These are phyloP conservation scores for Athalia circularis DNA, from an alignment of 2,888 invertebrate species.

Conservation along the genomic window DNA sequence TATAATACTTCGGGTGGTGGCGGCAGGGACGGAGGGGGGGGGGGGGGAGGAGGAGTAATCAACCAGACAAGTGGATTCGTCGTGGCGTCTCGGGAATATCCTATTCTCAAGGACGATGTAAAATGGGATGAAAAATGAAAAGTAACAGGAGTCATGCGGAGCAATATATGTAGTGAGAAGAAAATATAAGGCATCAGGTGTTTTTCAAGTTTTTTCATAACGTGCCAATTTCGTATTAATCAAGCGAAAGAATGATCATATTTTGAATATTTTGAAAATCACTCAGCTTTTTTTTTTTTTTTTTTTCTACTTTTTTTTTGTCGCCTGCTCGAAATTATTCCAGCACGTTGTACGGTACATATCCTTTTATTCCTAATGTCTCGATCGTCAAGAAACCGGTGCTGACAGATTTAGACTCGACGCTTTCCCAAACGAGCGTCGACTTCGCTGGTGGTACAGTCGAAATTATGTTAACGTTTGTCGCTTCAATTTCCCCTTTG, in stretches of 20 bases:
- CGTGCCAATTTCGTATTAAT: too few relatives aligned
- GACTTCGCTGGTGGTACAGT: neutral
- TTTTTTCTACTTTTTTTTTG: neutral
- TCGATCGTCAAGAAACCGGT: neutral
- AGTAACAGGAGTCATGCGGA: neutral
- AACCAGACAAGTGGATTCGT: neutral
- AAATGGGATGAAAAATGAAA: neutral
- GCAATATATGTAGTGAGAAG: neutral
- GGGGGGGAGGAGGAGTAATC: neutral
- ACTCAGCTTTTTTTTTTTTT: neutral
- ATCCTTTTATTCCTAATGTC: neutral
- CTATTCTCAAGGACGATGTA: neutral
- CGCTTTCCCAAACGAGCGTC: neutral
- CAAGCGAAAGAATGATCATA: too few relatives aligned
- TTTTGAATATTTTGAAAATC: neutral
- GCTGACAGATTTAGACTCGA: neutral
- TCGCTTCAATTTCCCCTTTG: neutral
- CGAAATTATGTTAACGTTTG: slow-evolving; percentile 1
- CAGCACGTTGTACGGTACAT: neutral
- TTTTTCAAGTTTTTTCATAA: too few relatives aligned
- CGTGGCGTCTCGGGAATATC: neutral
- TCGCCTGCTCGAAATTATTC: slow-evolving; percentile 1
- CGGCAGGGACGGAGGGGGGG: too few relatives aligned
- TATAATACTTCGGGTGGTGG: neutral
- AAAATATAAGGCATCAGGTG: too few relatives aligned